Percentiles rank a stretch among this genome's conserved stretches.
Evolutionary conservation across 2,797 vertebrate genomes (phyloP).

Genomic region (Alcedo atthis): DNA sequence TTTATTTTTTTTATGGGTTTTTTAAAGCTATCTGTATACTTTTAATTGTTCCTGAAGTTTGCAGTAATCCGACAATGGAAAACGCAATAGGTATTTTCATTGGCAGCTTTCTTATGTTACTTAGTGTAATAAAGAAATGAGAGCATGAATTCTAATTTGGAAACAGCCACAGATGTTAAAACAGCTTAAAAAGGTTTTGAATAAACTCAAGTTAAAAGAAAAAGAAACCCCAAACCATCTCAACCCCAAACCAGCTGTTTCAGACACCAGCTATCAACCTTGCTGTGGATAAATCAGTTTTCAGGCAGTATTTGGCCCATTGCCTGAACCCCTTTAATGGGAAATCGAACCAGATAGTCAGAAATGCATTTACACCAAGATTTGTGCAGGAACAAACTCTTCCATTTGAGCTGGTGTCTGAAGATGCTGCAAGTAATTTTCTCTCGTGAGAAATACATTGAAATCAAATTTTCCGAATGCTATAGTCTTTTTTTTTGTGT

Average conservation of each 20-base stretch:
- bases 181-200: conserved; percentile 16
- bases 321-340: not conserved
- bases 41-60: conserved; percentile 39
- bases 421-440: not conserved
- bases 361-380: not conserved
- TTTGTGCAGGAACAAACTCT: not conserved
- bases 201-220: not conserved
- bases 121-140: not conserved
- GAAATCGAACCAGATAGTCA: not conserved
- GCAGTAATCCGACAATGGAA: not conserved
- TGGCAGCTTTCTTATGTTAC: not conserved
- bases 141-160: not conserved
- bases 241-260: not conserved
- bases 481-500: not conserved
- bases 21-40: not conserved
- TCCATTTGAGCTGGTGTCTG: rapidly evolving
- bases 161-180: not conserved
- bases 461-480: not conserved
- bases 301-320: not conserved
- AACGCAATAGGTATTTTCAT: not conserved
- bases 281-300: not conserved
- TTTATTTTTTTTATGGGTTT: not conserved
- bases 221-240: not conserved
- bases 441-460: not conserved
- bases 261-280: not conserved